A percentile compares a stretch with the other conserved stretches of the same genome.
phyloP scores from a whole-genome alignment of 2,113 vertebrate genomes.

The Oreochromis niloticus region DNA sequence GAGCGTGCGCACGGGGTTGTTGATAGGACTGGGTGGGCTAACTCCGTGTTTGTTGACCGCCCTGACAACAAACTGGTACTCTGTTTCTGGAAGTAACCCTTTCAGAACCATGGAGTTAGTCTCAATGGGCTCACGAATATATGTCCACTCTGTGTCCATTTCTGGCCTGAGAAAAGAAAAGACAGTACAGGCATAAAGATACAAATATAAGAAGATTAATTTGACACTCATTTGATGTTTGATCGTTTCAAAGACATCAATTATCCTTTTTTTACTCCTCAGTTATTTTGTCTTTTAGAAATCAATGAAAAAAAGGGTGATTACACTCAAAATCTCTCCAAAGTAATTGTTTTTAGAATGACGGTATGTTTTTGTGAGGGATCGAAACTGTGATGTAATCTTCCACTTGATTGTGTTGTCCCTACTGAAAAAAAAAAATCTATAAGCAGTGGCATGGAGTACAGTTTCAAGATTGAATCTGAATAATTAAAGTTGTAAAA shows the following conservation, averaged over 20 bases:
- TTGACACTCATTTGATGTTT: neutral
- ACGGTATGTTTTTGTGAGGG: neutral
- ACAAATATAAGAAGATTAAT: neutral
- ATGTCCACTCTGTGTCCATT: constrained; percentile 85
- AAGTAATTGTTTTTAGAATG: neutral
- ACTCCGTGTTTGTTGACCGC: constrained; percentile 80
- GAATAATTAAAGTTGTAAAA: neutral
- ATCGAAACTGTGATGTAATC: neutral
- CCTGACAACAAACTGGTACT: constrained; percentile 87
- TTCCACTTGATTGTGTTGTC: neutral
- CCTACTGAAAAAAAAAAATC: neutral
- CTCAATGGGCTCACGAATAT: constrained; percentile 84
- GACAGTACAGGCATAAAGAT: neutral
- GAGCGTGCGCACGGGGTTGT: constrained; percentile 74
- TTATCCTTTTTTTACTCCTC: neutral
- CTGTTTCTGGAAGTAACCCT: constrained; percentile 81
- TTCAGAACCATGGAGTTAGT: constrained; percentile 91
- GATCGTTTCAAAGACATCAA: neutral
- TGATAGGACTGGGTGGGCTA: constrained; percentile 79
- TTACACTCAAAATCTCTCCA: neutral
- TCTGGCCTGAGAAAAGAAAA: constrained; percentile 76
- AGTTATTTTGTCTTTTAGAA: neutral
- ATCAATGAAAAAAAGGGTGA: neutral
- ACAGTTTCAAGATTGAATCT: neutral
- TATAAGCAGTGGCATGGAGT: neutral